Base-by-base conservation (phyloP, 53 echinoderm and acorn worm species). In the Echinarachnius parma region DNA sequence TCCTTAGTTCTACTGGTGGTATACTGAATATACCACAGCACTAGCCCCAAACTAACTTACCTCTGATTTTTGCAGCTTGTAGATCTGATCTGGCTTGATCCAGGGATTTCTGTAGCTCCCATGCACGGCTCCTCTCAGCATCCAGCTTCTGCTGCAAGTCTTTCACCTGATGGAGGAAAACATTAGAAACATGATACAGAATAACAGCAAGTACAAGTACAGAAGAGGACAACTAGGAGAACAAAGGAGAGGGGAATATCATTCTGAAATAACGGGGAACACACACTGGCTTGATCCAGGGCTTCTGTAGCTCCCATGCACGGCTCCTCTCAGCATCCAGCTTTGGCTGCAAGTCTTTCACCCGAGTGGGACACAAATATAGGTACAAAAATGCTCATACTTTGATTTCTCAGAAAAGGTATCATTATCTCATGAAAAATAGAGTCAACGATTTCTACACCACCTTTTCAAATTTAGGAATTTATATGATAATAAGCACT, bases 71-170 rank as follows among this genome's bases (percentile, higher is more conserved):
- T 7, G 78, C 81, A 11, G 71, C 87, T 53, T 87, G 84, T 44
- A 90, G 49, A 42, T 90, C 90, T 21, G 65, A 69, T 47, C 66
- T 78, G 28, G 83, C 82, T 64, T 84, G 69, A 21, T 77, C 63
- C 28, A 90, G 79, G 18, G 79, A 61, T 56, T 82, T 72, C 53
- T 87, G 87, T 2, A 90, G 76, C 18, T 80, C 75, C 16, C 49
- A 59, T 24, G 82, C 90, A 26, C 79, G 81, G 45, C 69, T 37
- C 60, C 69, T 81, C 60, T 94, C 90, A 4, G 66, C 75, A 18
- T 94, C 90, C 48, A 94, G 79, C 35, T 82, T 85, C 64, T 87
- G 84, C 52, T 94, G 90, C 36, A 94, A 55, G 36, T 94, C 95
- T 59, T 94, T 94, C 69, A 87, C 84, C 87, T 94, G 75, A 7